Percentiles rank a stretch among this genome's conserved stretches.
Evolutionary conservation across 1,140 invertebrate species (phyloP).

Genomic region (Brachionus paranguensis): DNA sequence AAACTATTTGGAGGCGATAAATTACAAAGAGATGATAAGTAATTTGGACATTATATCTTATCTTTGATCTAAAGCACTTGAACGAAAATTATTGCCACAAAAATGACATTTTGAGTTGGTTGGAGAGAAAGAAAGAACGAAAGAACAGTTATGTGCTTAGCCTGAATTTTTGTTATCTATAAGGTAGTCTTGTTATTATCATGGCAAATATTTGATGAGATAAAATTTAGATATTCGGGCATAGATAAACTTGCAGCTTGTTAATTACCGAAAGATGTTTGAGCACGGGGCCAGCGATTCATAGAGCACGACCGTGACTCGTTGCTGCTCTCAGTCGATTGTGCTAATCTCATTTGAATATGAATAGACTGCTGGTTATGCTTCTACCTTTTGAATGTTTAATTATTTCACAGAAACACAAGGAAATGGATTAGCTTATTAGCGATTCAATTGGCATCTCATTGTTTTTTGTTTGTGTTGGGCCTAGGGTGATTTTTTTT

Average conservation of each 20-base stretch:
- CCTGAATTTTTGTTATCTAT: background rate
- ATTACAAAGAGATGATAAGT: slow-evolving; percentile 16
- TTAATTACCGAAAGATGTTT: background rate
- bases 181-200: background rate
- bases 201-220: background rate
- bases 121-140: background rate
- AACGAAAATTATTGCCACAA: background rate
- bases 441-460: background rate
- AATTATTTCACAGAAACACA: background rate
- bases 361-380: background rate
- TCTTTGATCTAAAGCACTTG: background rate
- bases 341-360: background rate
- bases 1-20: slow-evolving; percentile 13
- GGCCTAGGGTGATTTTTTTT: background rate
- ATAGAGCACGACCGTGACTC: background rate
- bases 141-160: background rate
- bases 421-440: background rate
- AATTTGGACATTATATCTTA: slow-evolving; percentile 18
- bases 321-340: background rate
- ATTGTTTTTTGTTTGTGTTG: background rate
- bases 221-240: background rate
- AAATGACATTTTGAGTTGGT: background rate
- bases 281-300: background rate
- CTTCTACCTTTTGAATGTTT: background rate
- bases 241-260: background rate